Evolutionary conservation across 2,113 vertebrate genomes (phyloP).

Genomic region (Chionomys nivalis): DNA sequence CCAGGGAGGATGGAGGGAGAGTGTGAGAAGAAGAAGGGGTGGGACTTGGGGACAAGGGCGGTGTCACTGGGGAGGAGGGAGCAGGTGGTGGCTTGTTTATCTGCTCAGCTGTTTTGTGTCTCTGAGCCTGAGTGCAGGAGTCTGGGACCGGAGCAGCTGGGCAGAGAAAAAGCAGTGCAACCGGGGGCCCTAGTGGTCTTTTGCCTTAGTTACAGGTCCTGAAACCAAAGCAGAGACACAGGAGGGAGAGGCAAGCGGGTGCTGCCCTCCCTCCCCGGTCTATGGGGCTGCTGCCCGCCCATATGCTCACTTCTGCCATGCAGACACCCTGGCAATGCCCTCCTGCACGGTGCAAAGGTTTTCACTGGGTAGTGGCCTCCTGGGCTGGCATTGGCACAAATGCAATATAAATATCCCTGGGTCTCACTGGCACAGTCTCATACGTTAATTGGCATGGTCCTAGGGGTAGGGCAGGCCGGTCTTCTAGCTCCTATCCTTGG

Average conservation of each 20-base stretch:
- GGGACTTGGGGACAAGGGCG: conserved; percentile 68
- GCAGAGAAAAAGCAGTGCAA: conserved; percentile 53
- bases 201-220: conserved; percentile 73
- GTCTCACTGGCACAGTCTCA: conserved; percentile 54
- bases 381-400: neutral
- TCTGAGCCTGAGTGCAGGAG: conserved; percentile 67
- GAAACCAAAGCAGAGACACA: conserved; percentile 27
- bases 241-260: neutral
- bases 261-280: neutral
- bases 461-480: conserved; percentile 34
- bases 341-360: neutral
- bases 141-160: conserved; percentile 83
- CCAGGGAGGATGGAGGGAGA: neutral
- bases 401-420: neutral
- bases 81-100: conserved; percentile 87
- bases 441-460: conserved; percentile 68
- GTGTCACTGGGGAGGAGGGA: conserved; percentile 80
- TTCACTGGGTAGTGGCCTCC: neutral
- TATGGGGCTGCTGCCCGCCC: neutral
- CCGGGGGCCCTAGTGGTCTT: conserved; percentile 57
- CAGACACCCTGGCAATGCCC: neutral
- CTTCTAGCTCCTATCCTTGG: neutral
- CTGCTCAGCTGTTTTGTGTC: conserved; percentile 85
- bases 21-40: conserved; percentile 54
- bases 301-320: neutral